Percentiles rank a stretch among this genome's conserved stretches.
phyloP scores from a whole-genome alignment of 2,113 vertebrate genomes.

The Aspidoscelis tigris region DNA sequence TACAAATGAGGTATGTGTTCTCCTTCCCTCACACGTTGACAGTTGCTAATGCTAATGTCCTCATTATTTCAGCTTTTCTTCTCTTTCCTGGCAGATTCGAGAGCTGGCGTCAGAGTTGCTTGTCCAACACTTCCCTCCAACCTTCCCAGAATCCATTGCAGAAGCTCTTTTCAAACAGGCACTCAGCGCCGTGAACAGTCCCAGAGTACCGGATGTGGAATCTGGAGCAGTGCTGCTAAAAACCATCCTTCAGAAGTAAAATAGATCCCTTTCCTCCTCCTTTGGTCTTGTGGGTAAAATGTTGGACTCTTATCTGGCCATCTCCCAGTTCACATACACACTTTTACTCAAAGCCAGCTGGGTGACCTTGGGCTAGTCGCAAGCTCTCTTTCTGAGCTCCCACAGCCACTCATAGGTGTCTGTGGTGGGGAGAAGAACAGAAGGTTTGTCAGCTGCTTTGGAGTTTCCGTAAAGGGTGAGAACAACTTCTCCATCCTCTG shows the following conservation, averaged over 20 bases:
- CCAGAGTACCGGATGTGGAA: slow-evolving; percentile 87
- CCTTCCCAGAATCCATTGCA: slow-evolving; percentile 66
- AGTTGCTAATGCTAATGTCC: background rate
- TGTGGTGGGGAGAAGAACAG: no score
- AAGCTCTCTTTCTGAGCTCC: no score
- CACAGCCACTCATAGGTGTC: no score
- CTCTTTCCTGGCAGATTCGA: slow-evolving; percentile 78
- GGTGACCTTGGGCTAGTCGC: no score
- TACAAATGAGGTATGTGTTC: slow-evolving; percentile 84
- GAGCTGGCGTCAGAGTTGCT: slow-evolving; percentile 84
- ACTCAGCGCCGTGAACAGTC: slow-evolving; percentile 77
- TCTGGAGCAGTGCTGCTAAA: slow-evolving; percentile 84
- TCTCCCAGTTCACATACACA: no score
- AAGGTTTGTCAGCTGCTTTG: no score
- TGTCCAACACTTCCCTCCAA: slow-evolving; percentile 77
- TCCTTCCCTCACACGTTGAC: no score
- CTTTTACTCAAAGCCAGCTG: no score
- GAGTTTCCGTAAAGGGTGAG: no score
- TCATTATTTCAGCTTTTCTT: background rate
- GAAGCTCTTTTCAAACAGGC: slow-evolving; percentile 72
- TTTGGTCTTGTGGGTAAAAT: background rate
- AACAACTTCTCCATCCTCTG: no score
- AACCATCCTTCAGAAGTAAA: slow-evolving; percentile 85
- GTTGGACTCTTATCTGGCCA: no score
- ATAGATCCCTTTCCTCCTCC: background rate